A percentile compares a stretch with the other conserved stretches of the same genome.
phyloP scores from a whole-genome alignment of 2,888 invertebrate genomes.

The Melanostoma scalare region DNA sequence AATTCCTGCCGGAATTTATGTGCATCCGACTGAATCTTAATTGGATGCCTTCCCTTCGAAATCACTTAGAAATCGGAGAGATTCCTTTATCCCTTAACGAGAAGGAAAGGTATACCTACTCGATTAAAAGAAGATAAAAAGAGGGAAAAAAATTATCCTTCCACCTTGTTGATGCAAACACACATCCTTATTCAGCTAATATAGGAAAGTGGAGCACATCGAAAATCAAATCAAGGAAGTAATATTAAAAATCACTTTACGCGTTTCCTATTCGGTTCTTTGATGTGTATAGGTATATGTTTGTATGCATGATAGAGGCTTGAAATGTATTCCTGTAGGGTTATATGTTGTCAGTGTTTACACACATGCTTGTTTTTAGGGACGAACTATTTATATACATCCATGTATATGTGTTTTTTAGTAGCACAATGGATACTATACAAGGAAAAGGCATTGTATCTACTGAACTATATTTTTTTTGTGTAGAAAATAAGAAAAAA shows the following conservation, averaged over 20 bases:
- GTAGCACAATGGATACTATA: too few relatives aligned
- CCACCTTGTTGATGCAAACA: slow-evolving; percentile 32
- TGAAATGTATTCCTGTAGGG: not conserved
- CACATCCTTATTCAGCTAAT: slow-evolving; percentile 59
- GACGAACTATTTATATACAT: slow-evolving; percentile 11
- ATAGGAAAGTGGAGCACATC: slow-evolving; percentile 43
- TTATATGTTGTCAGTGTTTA: not conserved
- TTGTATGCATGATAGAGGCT: not conserved
- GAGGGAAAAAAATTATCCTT: slow-evolving; percentile 16
- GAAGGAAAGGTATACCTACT: slow-evolving; percentile 15
- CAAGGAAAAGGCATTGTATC: not conserved
- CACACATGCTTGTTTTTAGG: slow-evolving; percentile 19
- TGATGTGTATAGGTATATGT: slow-evolving; percentile 22
- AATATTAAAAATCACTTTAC: slow-evolving; percentile 61
- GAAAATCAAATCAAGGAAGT: slow-evolving; percentile 57
- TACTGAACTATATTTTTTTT: too few relatives aligned
- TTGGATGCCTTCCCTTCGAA: slow-evolving; percentile 69
- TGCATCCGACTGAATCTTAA: slow-evolving; percentile 70
- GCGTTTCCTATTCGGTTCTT: slow-evolving; percentile 4
- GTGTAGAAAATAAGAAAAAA: not conserved
- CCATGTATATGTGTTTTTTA: slow-evolving; percentile 6
- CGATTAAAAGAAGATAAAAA: not conserved
- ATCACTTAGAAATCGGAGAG: slow-evolving; percentile 54
- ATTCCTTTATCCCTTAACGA: slow-evolving; percentile 46
- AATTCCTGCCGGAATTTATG: slow-evolving; percentile 67